A percentile compares a stretch with the other conserved stretches of the same genome.
Conservation (phyloP, 1,140 invertebrate species). For the Lanistes nyassanus region DNA sequence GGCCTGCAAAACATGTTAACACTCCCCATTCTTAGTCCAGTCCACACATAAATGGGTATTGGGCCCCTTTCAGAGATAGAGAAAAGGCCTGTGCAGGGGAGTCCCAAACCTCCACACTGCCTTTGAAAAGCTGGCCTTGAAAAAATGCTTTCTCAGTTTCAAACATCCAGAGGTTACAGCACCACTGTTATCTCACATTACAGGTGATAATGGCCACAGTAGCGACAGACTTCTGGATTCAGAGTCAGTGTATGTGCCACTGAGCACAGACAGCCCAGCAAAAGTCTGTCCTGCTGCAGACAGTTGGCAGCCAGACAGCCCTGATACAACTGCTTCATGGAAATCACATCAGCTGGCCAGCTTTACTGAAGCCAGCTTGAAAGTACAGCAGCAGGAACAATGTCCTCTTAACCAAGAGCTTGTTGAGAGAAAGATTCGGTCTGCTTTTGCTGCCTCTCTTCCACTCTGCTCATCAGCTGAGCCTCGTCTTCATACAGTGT, state of each 20-base stretch:
- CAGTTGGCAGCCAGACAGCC: conserved; percentile 37
- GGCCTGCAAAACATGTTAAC: no score
- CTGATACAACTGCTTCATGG: conserved; percentile 48
- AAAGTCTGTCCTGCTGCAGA: neutral
- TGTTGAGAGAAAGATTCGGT: conserved; percentile 37
- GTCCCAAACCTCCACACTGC: no score
- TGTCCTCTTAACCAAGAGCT: conserved; percentile 43
- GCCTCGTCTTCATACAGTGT: conserved; percentile 41
- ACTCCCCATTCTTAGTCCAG: no score
- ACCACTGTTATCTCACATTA: conserved; percentile 9
- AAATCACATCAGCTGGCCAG: conserved; percentile 26
- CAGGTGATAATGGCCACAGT: conserved; percentile 54
- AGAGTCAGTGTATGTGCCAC: conserved; percentile 58
- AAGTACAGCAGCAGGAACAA: neutral
- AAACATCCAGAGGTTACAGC: neutral
- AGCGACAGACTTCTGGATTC: conserved; percentile 55
- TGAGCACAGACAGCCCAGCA: conserved; percentile 18
- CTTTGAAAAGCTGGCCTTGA: neutral
- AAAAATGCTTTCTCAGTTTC: neutral
- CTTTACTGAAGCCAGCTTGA: conserved; percentile 26
- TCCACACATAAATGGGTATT: neutral
- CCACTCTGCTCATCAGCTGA: conserved; percentile 49
- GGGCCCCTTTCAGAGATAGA: neutral
- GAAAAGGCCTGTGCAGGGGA: neutral
- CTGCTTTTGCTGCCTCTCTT: conserved; percentile 41